Evolutionary conservation across 2,797 vertebrate genomes (phyloP), one percentile per base, ranked within the genome.

Genomic region (Apogon hyalosoma): DNA sequence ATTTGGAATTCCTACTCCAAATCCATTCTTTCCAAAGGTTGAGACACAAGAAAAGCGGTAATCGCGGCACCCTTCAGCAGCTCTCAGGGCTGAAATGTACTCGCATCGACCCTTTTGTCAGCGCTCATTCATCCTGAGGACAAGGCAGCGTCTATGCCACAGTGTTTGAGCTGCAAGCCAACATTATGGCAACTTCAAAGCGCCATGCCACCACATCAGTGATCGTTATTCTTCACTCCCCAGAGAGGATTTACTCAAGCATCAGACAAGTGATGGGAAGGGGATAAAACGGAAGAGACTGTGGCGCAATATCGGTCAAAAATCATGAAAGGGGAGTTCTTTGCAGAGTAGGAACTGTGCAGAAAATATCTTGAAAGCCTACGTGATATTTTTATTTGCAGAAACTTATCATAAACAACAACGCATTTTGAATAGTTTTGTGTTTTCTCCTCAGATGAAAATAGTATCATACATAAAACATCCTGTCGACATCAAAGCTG

Each of bases 161-260:
- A 50, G 83, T 46, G 87, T 92, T 90, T 90, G 87, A 94, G 91
- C 91, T 75, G 71, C 75, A 58, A 79, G 83, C 87, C 91, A 89
- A 92, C 87, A 77, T 88, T 88, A 91, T 85, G 72, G 87, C 63
- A 62, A 87, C 91, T 93, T 93, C 92, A 93, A 94, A 93, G 92
- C 24, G 6, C 52, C 28, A 45, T 66, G 77, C 85, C 83, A 80
- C 73, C 78, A 74, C 79, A 88, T 90, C 85, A 65, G 49, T 69
- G 69, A 84, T 78, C 51, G 67, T 80, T 82, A 88, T 89, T 90
- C 87, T 80, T 83, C 73, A 85, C 59, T 72, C 67, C 77, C 70
- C 66, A 43, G 83, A 79, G 76, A 73, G 82, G 74, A 84, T 87
- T 86, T 78, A 15, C 72, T 56, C 28, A 43, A 16, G 58, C 73